Evolutionary conservation across 2,113 vertebrate species (phyloP).

Genomic region (Theropithecus gelada): DNA sequence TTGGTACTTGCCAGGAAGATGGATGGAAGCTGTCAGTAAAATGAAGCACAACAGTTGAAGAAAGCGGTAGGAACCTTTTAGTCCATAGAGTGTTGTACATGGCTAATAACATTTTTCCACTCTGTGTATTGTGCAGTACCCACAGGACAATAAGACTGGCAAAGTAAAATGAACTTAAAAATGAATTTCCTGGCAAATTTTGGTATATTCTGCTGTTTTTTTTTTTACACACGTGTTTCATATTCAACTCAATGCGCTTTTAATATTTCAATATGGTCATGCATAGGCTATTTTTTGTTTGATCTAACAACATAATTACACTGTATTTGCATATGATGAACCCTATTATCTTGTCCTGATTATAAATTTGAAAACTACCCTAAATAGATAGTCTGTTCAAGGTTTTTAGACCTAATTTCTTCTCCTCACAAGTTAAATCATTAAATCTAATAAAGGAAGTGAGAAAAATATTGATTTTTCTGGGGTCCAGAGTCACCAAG

Average conservation of each 20-base stretch:
- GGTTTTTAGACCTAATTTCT: slow-evolving; percentile 29
- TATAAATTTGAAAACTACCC: slow-evolving; percentile 14
- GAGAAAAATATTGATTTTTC: background rate
- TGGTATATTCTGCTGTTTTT: background rate
- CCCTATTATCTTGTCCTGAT: background rate
- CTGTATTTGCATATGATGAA: background rate
- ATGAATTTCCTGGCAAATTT: background rate
- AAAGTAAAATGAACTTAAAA: slow-evolving; percentile 35
- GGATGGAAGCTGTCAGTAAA: slow-evolving; percentile 55
- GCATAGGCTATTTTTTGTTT: background rate
- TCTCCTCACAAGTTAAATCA: background rate
- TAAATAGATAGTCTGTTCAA: background rate
- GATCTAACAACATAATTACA: background rate
- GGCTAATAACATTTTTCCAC: slow-evolving; percentile 26
- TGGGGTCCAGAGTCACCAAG: background rate
- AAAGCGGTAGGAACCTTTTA: slow-evolving; percentile 50
- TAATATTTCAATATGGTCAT: background rate
- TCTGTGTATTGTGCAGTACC: background rate
- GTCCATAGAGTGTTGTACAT: background rate
- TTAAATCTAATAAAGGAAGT: slow-evolving; percentile 1
- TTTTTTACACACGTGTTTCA: background rate
- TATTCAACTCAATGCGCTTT: background rate
- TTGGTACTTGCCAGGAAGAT: slow-evolving; percentile 45
- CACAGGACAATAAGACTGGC: background rate
- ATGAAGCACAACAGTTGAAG: slow-evolving; percentile 42